These are phyloP conservation scores for Nothoprocta perdicaria DNA, from an alignment of 2,113 vertebrate species.

Conservation along the genomic window DNA sequence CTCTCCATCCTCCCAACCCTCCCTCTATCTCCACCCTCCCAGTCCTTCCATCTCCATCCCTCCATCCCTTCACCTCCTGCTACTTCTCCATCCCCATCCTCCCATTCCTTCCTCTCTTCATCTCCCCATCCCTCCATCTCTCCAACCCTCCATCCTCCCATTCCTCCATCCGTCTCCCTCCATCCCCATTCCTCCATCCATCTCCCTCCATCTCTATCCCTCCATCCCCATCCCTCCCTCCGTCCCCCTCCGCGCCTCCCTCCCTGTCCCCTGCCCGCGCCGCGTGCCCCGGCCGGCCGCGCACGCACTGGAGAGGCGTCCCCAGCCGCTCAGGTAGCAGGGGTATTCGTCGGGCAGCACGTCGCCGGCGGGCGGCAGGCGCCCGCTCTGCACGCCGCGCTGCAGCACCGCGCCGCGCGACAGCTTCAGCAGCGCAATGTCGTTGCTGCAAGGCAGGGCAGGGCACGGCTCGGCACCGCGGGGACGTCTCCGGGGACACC, in stretches of 20 bases:
- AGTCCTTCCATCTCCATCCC: too few relatives aligned
- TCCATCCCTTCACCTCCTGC: too few relatives aligned
- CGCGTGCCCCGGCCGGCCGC: too few relatives aligned
- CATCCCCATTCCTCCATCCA: too few relatives aligned
- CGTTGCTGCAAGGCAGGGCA: not conserved
- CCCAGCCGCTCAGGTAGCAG: slow-evolving; percentile 51
- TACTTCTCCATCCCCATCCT: too few relatives aligned
- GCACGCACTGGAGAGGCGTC: not conserved
- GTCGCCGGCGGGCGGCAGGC: not conserved
- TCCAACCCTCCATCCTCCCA: too few relatives aligned
- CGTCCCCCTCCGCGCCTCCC: not conserved
- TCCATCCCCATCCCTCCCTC: not conserved
- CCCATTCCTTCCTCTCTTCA: too few relatives aligned
- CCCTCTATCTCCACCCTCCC: not conserved
- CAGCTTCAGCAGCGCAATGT: slow-evolving; percentile 49
- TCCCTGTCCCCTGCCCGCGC: too few relatives aligned
- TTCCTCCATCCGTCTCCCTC: not conserved
- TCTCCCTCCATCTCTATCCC: too few relatives aligned
- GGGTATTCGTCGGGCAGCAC: slow-evolving; percentile 28
- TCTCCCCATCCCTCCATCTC: too few relatives aligned
- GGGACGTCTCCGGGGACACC: too few relatives aligned
- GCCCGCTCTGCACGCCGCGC: not conserved
- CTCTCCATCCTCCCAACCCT: not conserved
- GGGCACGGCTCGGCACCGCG: too few relatives aligned
- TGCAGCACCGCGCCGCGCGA: not conserved